Percentiles rank a stretch among this genome's conserved stretches.
Conservation (phyloP, 2,113 vertebrate genomes). For the Eurystomus gularis region DNA sequence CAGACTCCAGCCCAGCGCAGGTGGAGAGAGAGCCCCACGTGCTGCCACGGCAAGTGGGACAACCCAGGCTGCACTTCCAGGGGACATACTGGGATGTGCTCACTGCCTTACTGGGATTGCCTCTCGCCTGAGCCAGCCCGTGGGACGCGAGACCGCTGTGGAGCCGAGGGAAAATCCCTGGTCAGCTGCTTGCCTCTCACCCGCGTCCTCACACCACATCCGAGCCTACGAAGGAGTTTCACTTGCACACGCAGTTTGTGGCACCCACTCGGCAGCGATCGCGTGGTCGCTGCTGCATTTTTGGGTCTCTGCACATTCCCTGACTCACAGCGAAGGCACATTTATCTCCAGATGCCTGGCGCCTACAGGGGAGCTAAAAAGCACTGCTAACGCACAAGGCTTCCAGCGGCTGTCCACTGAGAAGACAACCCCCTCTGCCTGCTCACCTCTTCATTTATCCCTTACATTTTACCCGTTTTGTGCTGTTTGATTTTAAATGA, state of each 20-base stretch:
- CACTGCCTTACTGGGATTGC: not conserved
- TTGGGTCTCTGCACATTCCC: slow-evolving; percentile 6
- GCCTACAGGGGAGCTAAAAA: not conserved
- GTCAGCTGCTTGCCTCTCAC: not conserved
- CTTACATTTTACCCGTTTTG: not conserved
- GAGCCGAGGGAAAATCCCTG: not conserved
- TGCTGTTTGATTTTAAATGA: not conserved
- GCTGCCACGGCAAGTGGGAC: not conserved
- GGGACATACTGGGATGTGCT: no score
- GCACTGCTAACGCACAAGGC: not conserved
- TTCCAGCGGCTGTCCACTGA: not conserved
- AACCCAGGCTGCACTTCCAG: no score
- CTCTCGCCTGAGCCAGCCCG: not conserved
- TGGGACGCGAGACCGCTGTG: not conserved
- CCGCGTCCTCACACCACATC: not conserved
- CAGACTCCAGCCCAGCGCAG: not conserved
- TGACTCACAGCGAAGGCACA: slow-evolving; percentile 29
- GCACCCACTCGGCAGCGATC: not conserved
- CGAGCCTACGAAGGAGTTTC: not conserved
- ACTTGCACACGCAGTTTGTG: not conserved
- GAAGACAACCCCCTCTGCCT: not conserved
- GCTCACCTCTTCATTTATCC: not conserved
- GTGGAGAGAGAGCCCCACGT: not conserved
- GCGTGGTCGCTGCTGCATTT: not conserved
- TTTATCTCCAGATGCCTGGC: slow-evolving; percentile 36